phyloP scores from a whole-genome alignment of 2,113 vertebrate species.

The Excalfactoria chinensis region DNA sequence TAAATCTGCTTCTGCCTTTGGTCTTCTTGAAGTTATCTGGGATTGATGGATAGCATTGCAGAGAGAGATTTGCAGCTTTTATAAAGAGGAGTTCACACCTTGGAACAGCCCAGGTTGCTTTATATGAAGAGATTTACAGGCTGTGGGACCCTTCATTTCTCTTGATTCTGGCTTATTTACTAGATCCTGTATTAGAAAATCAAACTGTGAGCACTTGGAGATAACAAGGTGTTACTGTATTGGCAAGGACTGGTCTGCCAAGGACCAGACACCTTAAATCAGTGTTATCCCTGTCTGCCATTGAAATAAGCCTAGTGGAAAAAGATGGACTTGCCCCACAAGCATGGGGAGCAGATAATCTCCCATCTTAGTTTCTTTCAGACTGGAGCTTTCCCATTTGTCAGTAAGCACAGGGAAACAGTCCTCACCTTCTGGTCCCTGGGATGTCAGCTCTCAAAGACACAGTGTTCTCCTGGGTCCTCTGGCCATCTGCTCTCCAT shows the following conservation, averaged over 20 bases:
- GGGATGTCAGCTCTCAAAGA: background rate
- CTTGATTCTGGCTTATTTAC: background rate
- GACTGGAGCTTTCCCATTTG: background rate
- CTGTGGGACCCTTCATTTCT: background rate
- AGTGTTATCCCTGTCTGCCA: background rate
- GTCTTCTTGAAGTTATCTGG: background rate
- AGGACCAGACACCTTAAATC: background rate
- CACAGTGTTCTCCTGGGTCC: background rate
- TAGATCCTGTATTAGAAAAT: background rate
- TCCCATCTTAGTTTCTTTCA: fast-evolving
- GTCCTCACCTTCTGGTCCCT: background rate
- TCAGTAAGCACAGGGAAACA: background rate
- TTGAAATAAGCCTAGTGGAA: background rate
- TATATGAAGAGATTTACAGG: background rate
- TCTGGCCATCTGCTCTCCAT: background rate
- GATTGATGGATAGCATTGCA: background rate
- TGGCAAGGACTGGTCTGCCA: background rate
- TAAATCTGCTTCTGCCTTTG: constrained; percentile 12
- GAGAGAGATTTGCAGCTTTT: background rate
- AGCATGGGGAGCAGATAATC: background rate
- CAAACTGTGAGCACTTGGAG: background rate
- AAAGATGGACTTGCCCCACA: background rate
- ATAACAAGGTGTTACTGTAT: background rate
- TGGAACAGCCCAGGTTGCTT: background rate
- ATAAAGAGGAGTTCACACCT: background rate